These are phyloP conservation scores for Apteryx owenii DNA, from an alignment of 2,113 vertebrate species.

Conservation along the genomic window DNA sequence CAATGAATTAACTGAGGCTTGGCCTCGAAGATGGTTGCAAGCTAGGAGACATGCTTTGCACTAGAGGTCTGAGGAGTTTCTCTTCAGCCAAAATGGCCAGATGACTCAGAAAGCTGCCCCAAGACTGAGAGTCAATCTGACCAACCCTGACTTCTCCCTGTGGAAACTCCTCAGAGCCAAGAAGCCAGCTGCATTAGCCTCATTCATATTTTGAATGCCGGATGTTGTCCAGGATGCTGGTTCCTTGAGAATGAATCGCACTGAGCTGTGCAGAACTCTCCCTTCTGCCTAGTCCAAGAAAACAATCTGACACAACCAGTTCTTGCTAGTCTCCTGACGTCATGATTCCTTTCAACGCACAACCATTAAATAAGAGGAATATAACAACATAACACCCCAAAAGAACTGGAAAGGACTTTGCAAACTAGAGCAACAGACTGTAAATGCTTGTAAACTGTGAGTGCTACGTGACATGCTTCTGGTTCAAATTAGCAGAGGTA, in stretches of 20 bases:
- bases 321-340: neutral
- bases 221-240: neutral
- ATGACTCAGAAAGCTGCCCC: conserved; percentile 5
- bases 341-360: neutral
- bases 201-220: neutral
- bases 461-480: neutral
- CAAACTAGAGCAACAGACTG: neutral
- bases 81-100: neutral
- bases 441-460: neutral
- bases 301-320: conserved; percentile 36
- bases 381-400: neutral
- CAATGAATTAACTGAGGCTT: neutral
- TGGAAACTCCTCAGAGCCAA: neutral
- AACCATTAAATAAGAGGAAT: neutral
- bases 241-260: neutral
- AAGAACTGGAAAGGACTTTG: neutral
- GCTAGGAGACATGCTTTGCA: neutral
- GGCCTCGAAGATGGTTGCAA: neutral
- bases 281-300: neutral
- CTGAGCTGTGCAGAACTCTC: neutral
- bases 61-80: neutral
- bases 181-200: neutral
- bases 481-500: neutral
- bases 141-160: neutral
- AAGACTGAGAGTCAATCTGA: neutral